Evolutionary conservation across 1,140 invertebrate species (phyloP).

Genomic region (Drosophila sp.): DNA sequence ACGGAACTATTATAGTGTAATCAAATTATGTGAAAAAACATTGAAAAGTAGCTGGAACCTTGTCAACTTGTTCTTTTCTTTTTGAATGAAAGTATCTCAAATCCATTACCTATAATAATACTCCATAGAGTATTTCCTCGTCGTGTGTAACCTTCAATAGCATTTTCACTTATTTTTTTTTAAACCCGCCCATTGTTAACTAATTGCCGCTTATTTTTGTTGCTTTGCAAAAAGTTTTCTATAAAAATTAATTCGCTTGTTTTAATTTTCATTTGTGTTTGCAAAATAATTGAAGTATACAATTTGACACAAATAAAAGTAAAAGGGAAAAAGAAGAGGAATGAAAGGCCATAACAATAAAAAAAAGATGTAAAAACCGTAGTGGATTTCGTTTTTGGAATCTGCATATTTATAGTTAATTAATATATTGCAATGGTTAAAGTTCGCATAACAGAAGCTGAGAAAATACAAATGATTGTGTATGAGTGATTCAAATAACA

Average conservation of each 20-base stretch:
- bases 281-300: conserved; percentile 55
- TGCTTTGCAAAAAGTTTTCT: conserved; percentile 54
- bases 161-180: conserved; percentile 10
- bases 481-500: conserved; percentile 12
- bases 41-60: too few relatives aligned
- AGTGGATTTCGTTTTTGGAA: conserved; percentile 15
- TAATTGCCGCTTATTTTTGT: conserved; percentile 61
- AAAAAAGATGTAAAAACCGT: not conserved
- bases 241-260: conserved; percentile 67
- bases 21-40: too few relatives aligned
- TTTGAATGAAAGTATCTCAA: too few relatives aligned
- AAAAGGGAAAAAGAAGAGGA: conserved; percentile 22
- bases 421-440: conserved; percentile 50
- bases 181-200: conserved; percentile 55
- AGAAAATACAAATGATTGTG: conserved; percentile 8
- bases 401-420: conserved; percentile 64
- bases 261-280: conserved; percentile 65
- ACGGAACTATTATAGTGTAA: too few relatives aligned
- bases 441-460: not conserved
- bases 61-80: too few relatives aligned
- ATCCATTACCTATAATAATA: too few relatives aligned
- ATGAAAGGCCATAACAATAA: not conserved
- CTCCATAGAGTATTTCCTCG: not conserved
- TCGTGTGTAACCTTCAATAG: not conserved
- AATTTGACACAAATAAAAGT: conserved; percentile 48